phyloP scores from a whole-genome alignment of 1,140 invertebrate genomes.

The Drosophila auraria region DNA sequence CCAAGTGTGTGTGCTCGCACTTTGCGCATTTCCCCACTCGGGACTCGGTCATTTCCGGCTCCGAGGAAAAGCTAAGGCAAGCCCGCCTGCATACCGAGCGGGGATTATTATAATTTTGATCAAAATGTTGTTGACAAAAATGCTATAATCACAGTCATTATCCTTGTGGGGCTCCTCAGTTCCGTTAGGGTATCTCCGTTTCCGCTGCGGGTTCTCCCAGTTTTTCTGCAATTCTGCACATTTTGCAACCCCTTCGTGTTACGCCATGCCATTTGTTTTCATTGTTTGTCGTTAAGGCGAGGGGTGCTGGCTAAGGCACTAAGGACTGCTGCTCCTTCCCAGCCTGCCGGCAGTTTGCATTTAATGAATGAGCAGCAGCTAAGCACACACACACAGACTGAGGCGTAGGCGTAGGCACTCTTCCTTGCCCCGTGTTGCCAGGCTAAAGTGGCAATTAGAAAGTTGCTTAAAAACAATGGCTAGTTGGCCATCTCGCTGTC shows the following conservation, averaged over 20 bases:
- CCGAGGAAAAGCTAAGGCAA: not conserved
- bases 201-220: slow-evolving; percentile 2
- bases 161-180: slow-evolving; percentile 1
- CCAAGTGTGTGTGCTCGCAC: slow-evolving; percentile 61
- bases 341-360: slow-evolving; percentile 74
- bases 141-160: slow-evolving; percentile 32
- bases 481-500: slow-evolving; percentile 48
- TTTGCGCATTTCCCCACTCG: slow-evolving; percentile 28
- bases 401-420: not conserved
- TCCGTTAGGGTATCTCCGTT: slow-evolving; percentile 32
- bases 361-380: slow-evolving; percentile 76
- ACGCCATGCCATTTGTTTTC: slow-evolving; percentile 74
- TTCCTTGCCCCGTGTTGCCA: slow-evolving; percentile 27
- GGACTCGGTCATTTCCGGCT: slow-evolving; percentile 10
- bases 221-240: slow-evolving; percentile 58
- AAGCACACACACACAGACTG: slow-evolving; percentile 25
- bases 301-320: not conserved
- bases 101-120: slow-evolving; percentile 51
- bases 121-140: slow-evolving; percentile 41
- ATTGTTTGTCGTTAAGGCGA: slow-evolving; percentile 71
- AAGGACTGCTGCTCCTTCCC: slow-evolving; percentile 47
- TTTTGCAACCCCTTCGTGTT: slow-evolving; percentile 41
- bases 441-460: slow-evolving; percentile 80
- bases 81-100: not conserved
- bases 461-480: slow-evolving; percentile 78